Evolutionary conservation across 2,113 vertebrate genomes (phyloP), one percentile per base, ranked within the genome.

Genomic region (Rhabdornis inornatus): DNA sequence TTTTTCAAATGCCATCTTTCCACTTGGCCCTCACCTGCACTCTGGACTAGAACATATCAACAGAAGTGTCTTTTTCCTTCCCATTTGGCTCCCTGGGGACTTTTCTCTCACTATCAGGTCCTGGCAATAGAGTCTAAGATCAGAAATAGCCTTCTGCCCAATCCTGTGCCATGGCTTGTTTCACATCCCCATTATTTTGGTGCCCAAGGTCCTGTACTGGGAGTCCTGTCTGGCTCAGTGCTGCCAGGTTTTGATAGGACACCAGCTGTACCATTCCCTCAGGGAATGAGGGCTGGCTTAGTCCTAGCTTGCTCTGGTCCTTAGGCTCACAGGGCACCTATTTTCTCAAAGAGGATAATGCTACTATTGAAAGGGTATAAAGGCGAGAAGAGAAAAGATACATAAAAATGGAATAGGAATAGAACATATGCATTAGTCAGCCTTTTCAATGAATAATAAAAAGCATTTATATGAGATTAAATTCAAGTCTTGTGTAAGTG

Each of bases 371-470:
- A 90, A 59, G 37, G 76, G 78, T 45, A 70, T 65, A 65, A 86
- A 94, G 24, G 40, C 60, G 64, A 25, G 27, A 80, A 69, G 27
- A 90, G 35, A 45, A 59, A 93, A 78, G 57, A 44, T 60, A 71
- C 79, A 84, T 42, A 84, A 70, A 79, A 63, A 89, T 61, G 11
- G 40, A 94, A 84, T 65, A 93, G 53, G 39, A 87, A 57, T 9
- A 64, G 86, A 93, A 75, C 18, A 33, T 2, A 4, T 69, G 44
- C 45, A 57, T 90, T 84, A 90, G 49, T 83, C 79, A 91, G 53
- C 11, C 57, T 87, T 96, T 94, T 93, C 82, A 94, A 89, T 93
- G 88, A 71, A 89, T 84, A 92, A 94, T 75, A 95, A 64, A 74
- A 94, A 83, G n/a, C 37, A 60, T 75, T 95, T 92, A 61, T 90